A percentile compares a stretch with the other conserved stretches of the same genome.
These are phyloP conservation scores for Gymnocephalus cernua DNA, from an alignment of 2,113 vertebrate genomes.

Conservation along the genomic window DNA sequence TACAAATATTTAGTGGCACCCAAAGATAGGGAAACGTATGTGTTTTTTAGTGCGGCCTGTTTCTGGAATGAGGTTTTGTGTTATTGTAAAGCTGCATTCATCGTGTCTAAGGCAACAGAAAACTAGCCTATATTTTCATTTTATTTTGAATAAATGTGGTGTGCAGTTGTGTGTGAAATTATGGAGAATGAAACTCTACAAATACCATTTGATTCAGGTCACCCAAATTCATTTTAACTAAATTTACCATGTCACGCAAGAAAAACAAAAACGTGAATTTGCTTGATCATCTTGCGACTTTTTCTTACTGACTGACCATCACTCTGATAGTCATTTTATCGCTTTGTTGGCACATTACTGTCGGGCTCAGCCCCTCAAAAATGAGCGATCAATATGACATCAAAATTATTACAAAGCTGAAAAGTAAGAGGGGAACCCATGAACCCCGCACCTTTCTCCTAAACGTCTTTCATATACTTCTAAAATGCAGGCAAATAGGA, in stretches of 20 bases:
- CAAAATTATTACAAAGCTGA: slow-evolving; percentile 83
- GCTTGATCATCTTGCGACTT: background rate
- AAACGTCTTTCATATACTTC: slow-evolving; percentile 82
- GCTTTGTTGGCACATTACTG: slow-evolving; percentile 81
- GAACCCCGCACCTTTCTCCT: slow-evolving; percentile 76
- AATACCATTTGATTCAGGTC: background rate
- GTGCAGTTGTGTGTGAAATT: background rate
- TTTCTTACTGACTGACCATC: slow-evolving; percentile 23
- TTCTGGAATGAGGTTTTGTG: background rate
- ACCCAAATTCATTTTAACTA: background rate
- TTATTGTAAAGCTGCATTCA: background rate
- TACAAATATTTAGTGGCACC: background rate
- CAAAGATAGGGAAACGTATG: background rate
- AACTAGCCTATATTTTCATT: background rate
- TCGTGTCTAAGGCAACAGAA: background rate
- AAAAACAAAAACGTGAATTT: background rate
- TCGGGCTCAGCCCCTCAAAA: slow-evolving; percentile 69
- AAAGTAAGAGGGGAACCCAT: slow-evolving; percentile 76
- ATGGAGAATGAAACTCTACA: background rate
- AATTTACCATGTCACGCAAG: background rate
- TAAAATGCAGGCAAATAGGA: slow-evolving; percentile 82
- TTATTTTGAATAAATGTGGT: background rate
- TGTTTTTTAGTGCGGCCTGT: background rate
- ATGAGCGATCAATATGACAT: slow-evolving; percentile 79
- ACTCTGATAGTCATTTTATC: slow-evolving; percentile 64